A percentile compares a stretch with the other conserved stretches of the same genome.
Evolutionary conservation across 2,888 invertebrate species (phyloP).

Genomic region (Sinopyrophorus schimmeli): DNA sequence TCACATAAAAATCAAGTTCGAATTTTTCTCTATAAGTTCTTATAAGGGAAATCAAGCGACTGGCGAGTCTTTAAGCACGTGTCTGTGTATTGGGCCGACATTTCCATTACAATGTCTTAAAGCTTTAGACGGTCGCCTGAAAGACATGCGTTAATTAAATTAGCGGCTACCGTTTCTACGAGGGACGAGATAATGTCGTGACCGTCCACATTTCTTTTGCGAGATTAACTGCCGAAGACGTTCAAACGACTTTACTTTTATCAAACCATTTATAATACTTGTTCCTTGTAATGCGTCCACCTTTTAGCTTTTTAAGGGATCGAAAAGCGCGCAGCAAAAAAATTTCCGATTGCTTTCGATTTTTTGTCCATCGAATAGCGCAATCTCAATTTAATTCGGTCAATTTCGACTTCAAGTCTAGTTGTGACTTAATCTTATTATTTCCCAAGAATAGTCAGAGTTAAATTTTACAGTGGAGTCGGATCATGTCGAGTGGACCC

Average conservation of each 20-base stretch:
- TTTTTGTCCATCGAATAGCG: too few relatives aligned
- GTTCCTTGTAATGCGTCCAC: too few relatives aligned
- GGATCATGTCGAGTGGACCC: too few relatives aligned
- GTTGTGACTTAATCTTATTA: too few relatives aligned
- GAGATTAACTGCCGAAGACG: constrained; percentile 9
- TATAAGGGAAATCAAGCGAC: constrained; percentile 28
- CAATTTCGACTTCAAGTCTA: too few relatives aligned
- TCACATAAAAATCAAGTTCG: constrained; percentile 23
- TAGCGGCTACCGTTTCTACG: constrained; percentile 23
- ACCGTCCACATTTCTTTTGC: constrained; percentile 17
- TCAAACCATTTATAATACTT: too few relatives aligned
- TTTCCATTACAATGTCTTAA: constrained; percentile 28
- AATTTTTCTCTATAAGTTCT: constrained; percentile 23
- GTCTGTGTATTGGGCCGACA: constrained; percentile 28
- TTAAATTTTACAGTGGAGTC: too few relatives aligned
- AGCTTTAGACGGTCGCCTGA: constrained; percentile 28
- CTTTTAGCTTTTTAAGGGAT: too few relatives aligned
- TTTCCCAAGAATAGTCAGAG: too few relatives aligned
- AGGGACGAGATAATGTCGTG: constrained; percentile 23
- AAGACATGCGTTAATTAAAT: constrained; percentile 30
- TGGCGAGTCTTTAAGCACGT: constrained; percentile 22
- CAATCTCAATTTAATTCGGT: too few relatives aligned
- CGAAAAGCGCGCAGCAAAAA: too few relatives aligned
- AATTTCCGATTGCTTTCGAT: too few relatives aligned
- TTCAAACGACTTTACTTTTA: constrained; percentile 12